Conservation (phyloP, 1,140 invertebrate genomes). For the Euschistus heros region DNA sequence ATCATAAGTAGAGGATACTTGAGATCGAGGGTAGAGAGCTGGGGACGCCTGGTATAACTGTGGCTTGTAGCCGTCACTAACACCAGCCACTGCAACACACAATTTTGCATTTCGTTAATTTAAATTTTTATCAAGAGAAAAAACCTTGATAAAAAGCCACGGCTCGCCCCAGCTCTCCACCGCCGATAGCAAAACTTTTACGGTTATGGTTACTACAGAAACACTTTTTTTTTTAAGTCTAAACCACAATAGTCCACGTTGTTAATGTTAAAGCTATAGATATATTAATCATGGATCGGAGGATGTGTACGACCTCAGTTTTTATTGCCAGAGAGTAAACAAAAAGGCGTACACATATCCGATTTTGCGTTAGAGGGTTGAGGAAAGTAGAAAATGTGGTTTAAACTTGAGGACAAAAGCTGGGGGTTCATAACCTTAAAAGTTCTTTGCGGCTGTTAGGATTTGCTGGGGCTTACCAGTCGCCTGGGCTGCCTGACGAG, state of each 20-base stretch:
- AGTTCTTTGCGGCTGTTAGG: background rate
- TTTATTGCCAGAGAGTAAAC: too few relatives aligned
- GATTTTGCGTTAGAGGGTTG: background rate
- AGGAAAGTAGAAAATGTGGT: background rate
- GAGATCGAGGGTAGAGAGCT: slow-evolving; percentile 39
- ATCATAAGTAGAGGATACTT: slow-evolving; percentile 41
- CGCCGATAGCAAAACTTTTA: slow-evolving; percentile 58
- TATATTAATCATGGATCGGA: too few relatives aligned
- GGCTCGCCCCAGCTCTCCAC: slow-evolving; percentile 50
- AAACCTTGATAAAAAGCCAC: too few relatives aligned
- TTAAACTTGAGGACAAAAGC: slow-evolving; percentile 12
- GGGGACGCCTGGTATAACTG: slow-evolving; percentile 33
- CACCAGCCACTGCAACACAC: slow-evolving; percentile 41
- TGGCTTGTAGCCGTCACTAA: slow-evolving; percentile 17
- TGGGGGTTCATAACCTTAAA: slow-evolving; percentile 11
- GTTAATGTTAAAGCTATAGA: background rate
- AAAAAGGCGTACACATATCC: too few relatives aligned
- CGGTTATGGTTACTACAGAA: slow-evolving; percentile 27
- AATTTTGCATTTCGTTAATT: slow-evolving; percentile 28
- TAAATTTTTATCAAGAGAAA: background rate
- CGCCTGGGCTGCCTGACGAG: slow-evolving; percentile 74
- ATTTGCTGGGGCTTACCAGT: slow-evolving; percentile 55
- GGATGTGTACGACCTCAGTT: too few relatives aligned
- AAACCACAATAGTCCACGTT: background rate
- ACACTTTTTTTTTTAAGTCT: background rate